phyloP scores from a whole-genome alignment of 2,888 invertebrate species.

The Baccha elongata region DNA sequence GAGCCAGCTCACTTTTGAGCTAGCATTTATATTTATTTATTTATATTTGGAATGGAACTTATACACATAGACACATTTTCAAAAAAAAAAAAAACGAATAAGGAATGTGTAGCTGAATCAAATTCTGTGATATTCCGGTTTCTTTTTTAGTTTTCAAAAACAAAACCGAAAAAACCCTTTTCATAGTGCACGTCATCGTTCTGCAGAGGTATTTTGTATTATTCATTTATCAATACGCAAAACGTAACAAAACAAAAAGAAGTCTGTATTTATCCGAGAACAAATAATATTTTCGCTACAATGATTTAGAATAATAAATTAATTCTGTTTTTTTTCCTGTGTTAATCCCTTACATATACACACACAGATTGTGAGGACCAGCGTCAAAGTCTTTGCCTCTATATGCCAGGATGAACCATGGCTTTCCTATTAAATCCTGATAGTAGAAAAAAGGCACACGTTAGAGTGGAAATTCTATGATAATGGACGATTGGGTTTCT shows the following conservation, averaged over 20 bases:
- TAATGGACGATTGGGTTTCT: conserved; percentile 59
- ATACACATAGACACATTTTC: too few relatives aligned
- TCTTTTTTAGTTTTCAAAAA: too few relatives aligned
- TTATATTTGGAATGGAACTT: too few relatives aligned
- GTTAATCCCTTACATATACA: conserved; percentile 17
- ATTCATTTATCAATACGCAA: neutral
- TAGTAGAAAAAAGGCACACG: conserved; percentile 33
- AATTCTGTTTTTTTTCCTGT: conserved; percentile 22
- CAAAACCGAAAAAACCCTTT: too few relatives aligned
- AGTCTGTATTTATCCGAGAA: neutral
- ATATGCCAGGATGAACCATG: neutral
- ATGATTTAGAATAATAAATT: conserved; percentile 47
- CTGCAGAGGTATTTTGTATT: neutral
- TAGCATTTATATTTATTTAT: too few relatives aligned
- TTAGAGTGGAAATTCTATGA: conserved; percentile 36
- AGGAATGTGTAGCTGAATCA: too few relatives aligned
- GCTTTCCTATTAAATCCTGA: neutral
- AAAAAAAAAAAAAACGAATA: too few relatives aligned
- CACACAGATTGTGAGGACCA: conserved; percentile 1
- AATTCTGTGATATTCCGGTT: too few relatives aligned
- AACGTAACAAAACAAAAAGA: neutral
- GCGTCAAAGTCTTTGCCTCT: neutral
- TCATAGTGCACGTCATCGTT: too few relatives aligned
- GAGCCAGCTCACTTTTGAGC: too few relatives aligned
- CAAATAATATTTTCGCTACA: conserved; percentile 48